Conservation (phyloP, 2,113 vertebrate genomes). For the Axis porcinus region DNA sequence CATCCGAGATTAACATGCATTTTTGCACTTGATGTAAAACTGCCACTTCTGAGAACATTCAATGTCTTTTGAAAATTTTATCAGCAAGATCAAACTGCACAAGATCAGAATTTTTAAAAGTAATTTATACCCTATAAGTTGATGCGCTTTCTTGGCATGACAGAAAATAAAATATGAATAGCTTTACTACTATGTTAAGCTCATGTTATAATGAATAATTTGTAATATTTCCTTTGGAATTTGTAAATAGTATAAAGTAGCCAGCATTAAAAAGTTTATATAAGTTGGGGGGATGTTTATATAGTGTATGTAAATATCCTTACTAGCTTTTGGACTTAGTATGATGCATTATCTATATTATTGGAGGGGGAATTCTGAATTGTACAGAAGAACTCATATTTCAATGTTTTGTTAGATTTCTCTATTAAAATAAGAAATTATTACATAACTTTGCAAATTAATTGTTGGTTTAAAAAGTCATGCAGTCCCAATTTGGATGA, state of each 20-base stretch:
- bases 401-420: background rate
- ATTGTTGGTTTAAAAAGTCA: background rate
- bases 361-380: background rate
- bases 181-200: background rate
- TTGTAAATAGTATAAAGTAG: slow-evolving; percentile 20
- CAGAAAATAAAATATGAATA: slow-evolving; percentile 58
- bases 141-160: background rate
- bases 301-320: background rate
- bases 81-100: slow-evolving; percentile 37
- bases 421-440: slow-evolving; percentile 2
- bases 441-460: background rate
- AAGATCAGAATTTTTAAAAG: slow-evolving; percentile 29
- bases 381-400: background rate
- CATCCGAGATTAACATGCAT: slow-evolving; percentile 4
- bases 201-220: slow-evolving; percentile 18
- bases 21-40: background rate
- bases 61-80: slow-evolving; percentile 50
- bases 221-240: background rate
- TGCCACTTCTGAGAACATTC: background rate
- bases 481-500: background rate
- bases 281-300: background rate
- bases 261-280: background rate
- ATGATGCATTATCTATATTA: background rate
- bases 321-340: background rate
- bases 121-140: background rate